Base-by-base conservation (phyloP, 2,888 invertebrate genomes). In the Drosophila cracens region DNA sequence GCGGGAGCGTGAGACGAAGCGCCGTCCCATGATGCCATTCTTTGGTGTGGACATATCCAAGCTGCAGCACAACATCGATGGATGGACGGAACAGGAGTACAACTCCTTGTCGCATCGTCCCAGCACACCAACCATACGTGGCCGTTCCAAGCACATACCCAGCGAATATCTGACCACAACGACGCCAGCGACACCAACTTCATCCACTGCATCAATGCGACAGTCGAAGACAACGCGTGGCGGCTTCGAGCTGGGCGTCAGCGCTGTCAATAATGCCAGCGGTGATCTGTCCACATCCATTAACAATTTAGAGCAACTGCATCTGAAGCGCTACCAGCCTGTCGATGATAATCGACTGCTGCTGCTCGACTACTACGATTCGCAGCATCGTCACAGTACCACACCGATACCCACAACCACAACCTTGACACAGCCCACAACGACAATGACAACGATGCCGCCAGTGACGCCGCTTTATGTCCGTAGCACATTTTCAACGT, bases 51-150 rank as follows among this genome's bases (percentile, higher is more conserved):
- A 97, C 89, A 94, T 97, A 18, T 94, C 95, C 18, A 95, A 95
- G 87, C 93, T 97, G 43, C 97, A 97, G 90, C 96, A 96, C 81
- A 97, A 96, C 81, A 97, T 97, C 66, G 97, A 97, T 83, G 96
- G 96, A 75, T 97, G 97, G 97, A 97, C 97, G 0, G 96, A 95
- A 83, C 96, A 96, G 93, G 96, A 96, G 83, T 96, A 95, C 91
- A 95, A 95, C 0, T 94, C 94, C 75, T 82, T 93, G 21, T 93
- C 94, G 2, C 94, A 94, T 82, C 94, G 93, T 69, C 93, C 94
- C 7, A 94, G 94, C 51, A 94, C 94, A 0, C 94, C 93, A 57
- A 94, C 94, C 63, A 94, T 95, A 77, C 94, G 95, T 58, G 94
- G 94, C 1, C 94, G 94, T 4, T 95, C 96, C 2, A 97, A 97